These are phyloP conservation scores for Paramacrobiotus metropolitanus DNA, from an alignment of 1,140 invertebrate genomes.

Conservation along the genomic window DNA sequence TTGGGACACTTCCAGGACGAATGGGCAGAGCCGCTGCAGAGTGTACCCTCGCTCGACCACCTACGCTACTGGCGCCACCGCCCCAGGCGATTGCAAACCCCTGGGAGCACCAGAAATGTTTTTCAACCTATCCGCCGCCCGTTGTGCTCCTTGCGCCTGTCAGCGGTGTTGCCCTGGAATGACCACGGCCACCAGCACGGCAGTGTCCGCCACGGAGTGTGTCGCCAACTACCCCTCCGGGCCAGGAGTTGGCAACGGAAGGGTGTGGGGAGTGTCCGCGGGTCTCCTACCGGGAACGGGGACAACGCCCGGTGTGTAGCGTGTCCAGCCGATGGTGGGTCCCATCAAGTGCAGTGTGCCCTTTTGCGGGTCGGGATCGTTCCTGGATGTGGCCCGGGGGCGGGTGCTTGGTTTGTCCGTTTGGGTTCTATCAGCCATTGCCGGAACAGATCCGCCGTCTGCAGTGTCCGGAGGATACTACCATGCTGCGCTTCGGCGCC, in stretches of 20 bases:
- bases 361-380: no score
- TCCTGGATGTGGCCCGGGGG: no score
- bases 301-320: no score
- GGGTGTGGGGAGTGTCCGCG: no score
- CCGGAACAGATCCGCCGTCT: conserved; percentile 62
- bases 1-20: no score
- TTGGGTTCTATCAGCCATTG: conserved; percentile 75
- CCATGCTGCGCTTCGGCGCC: conserved; percentile 52
- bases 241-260: no score
- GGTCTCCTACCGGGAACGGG: no score
- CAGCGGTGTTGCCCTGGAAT: conserved; percentile 68
- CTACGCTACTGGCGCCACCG: background rate
- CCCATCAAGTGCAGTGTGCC: no score
- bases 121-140: conserved; percentile 54
- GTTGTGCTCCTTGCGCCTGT: conserved; percentile 66
- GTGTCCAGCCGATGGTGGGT: no score
- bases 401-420: conserved; percentile 55
- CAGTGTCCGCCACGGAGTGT: background rate
- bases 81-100: conserved; percentile 25
- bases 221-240: no score
- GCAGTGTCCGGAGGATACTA: conserved; percentile 70
- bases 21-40: no score
- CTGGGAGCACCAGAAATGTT: conserved; percentile 70
- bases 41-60: background rate
- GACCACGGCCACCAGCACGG: conserved; percentile 50